Conservation (phyloP, 2,888 invertebrate genomes). For the Protodeltote pygarga region DNA sequence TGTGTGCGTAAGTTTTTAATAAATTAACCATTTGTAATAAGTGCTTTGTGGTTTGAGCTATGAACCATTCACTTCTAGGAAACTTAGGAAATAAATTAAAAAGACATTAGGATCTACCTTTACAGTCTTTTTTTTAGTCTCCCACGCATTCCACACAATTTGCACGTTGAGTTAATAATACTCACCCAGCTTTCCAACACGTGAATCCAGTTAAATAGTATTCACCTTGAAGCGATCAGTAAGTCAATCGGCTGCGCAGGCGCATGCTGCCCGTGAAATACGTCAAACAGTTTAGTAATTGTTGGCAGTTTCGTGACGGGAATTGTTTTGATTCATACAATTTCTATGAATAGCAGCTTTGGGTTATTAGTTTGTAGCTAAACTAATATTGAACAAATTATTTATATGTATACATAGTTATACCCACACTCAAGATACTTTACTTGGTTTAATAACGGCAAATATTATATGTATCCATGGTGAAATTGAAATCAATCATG, state of each 20-base stretch:
- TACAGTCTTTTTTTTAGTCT: no score
- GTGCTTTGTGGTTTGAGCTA: constrained; percentile 4
- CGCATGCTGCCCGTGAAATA: constrained; percentile 26
- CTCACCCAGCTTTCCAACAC: no score
- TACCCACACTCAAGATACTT: no score
- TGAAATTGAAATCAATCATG: no score
- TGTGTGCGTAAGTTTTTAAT: constrained; percentile 4
- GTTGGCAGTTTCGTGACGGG: constrained; percentile 17
- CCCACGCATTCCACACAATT: no score
- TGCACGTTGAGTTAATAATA: no score
- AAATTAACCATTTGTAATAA: constrained; percentile 17
- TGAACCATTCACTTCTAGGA: constrained; percentile 6
- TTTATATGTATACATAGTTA: background rate
- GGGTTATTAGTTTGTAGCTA: background rate
- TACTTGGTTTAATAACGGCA: no score
- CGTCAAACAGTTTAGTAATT: constrained; percentile 52
- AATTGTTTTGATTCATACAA: constrained; percentile 33
- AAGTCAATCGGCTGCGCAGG: constrained; percentile 27
- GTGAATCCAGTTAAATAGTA: constrained; percentile 53
- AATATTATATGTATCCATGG: no score
- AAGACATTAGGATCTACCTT: no score
- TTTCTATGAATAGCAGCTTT: constrained; percentile 11
- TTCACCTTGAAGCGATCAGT: constrained; percentile 60
- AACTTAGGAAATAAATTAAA: background rate
- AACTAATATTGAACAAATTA: background rate